Evolutionary conservation across 1,140 invertebrate genomes (phyloP).

Genomic region (Telenomus remus): DNA sequence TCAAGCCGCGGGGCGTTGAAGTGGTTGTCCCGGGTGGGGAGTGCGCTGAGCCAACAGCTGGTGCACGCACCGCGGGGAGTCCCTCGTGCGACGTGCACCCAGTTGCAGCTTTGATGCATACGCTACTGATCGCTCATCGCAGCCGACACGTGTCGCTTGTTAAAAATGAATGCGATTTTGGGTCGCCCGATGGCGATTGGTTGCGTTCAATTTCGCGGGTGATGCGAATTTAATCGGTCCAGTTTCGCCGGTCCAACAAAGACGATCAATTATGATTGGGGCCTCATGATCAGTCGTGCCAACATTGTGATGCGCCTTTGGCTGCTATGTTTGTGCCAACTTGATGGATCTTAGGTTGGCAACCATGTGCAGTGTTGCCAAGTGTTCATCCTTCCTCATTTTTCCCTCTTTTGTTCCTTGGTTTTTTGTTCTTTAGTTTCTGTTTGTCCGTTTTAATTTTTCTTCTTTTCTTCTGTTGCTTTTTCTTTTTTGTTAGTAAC

Average conservation of each 20-base stretch:
- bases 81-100: slow-evolving; percentile 61
- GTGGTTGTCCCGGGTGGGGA: slow-evolving; percentile 13
- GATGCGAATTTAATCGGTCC: background rate
- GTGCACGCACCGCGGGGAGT: slow-evolving; percentile 64
- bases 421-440: background rate
- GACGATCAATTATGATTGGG: slow-evolving; percentile 12
- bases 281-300: slow-evolving; percentile 15
- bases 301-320: slow-evolving; percentile 4
- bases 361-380: slow-evolving; percentile 24
- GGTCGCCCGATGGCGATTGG: slow-evolving; percentile 2
- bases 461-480: too few relatives aligned
- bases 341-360: slow-evolving; percentile 4
- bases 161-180: slow-evolving; percentile 12
- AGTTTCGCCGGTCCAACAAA: too few relatives aligned
- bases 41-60: slow-evolving; percentile 55
- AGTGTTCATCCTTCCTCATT: slow-evolving; percentile 2
- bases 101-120: slow-evolving; percentile 63
- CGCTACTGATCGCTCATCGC: slow-evolving; percentile 53
- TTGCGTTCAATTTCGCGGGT: slow-evolving; percentile 2
- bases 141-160: slow-evolving; percentile 51
- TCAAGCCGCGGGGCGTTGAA: slow-evolving; percentile 17
- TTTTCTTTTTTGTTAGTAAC: too few relatives aligned
- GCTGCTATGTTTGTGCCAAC: background rate
- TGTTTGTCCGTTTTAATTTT: background rate
- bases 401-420: background rate